A percentile compares a stretch with the other conserved stretches of the same genome.
Evolutionary conservation across 2,888 invertebrate species (phyloP).

Genomic region (Dromius quadrimaculatus): DNA sequence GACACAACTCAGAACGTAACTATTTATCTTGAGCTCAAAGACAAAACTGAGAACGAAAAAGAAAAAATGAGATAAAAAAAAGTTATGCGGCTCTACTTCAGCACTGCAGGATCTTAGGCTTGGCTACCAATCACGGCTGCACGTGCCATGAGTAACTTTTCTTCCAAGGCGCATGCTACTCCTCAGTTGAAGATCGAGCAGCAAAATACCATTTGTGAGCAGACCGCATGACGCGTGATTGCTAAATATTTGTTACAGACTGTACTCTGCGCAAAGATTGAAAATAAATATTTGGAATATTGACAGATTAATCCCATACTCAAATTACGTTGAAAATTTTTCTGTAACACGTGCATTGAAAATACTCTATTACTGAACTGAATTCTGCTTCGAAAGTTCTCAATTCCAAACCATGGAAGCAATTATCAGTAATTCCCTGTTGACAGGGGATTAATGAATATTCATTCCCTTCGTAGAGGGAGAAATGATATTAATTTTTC

Average conservation of each 20-base stretch:
- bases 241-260: background rate
- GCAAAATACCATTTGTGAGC: background rate
- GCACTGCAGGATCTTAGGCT: conserved; percentile 27
- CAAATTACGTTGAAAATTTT: too few species aligned
- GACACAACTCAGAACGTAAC: background rate
- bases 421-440: too few species aligned
- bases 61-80: background rate
- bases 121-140: conserved; percentile 33
- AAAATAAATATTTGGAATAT: too few species aligned
- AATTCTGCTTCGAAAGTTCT: too few species aligned
- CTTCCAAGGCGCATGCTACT: background rate
- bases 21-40: background rate
- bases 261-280: too few species aligned
- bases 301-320: too few species aligned
- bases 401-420: too few species aligned
- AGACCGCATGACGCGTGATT: conserved; percentile 6
- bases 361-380: too few species aligned
- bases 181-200: background rate
- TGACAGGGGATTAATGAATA: too few species aligned
- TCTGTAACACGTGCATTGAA: too few species aligned
- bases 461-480: too few species aligned
- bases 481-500: too few species aligned
- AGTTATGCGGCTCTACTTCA: background rate
- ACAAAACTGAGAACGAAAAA: background rate
- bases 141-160: conserved; percentile 31